Base-by-base conservation (phyloP, 1,140 invertebrate species). In the Aphelinus atriplicis region DNA sequence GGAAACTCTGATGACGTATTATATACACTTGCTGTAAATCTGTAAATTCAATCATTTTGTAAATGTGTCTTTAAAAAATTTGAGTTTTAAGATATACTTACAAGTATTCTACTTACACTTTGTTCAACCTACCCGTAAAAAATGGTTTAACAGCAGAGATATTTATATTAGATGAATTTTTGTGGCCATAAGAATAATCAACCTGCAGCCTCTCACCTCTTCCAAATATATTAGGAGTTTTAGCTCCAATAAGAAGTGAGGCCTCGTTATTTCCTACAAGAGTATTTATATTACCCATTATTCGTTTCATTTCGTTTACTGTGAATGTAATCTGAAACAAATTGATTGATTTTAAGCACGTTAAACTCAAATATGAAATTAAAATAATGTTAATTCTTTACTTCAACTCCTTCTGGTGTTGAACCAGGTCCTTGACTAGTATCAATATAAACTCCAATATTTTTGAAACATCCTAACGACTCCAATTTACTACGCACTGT, bases 231-330 rank as follows among this genome's bases (percentile, higher is more conserved):
- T 97, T 98, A 0, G 95, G 95, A 69, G 93, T 86, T 80, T 90
- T 90, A 7, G 92, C 84, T 53, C 92, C 91, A 42, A 95, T 86
- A 7, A 93, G 89, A 51, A 97, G 79, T 47, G 94, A 93, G 6
- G 94, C 95, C 84, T 96, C 95, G 85, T 97, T 97, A 78, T 95
- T 94, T 47, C 94, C 95, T 70, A 96, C 92, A 75, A 93, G 90
- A 0, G 95, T 96, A 78, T 92, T 94, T 55, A 96, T 89, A n/a
- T 93, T 93, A 7, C 95, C 95, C 58, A 91, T 91, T 47, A 96
- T 81, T 48, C 94, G 84, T 63, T 92, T 91, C 67, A 92, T 80
- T 87, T 97, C 96, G 72, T 90, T 89, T 10, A 97, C 94, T 76
- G 91, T 90, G 84, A 96, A 97, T 10, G 93, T 95, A 4, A 97